A percentile compares a stretch with the other conserved stretches of the same genome.
phyloP scores from a whole-genome alignment of 2,797 vertebrate genomes.

The Sebastes itinus region DNA sequence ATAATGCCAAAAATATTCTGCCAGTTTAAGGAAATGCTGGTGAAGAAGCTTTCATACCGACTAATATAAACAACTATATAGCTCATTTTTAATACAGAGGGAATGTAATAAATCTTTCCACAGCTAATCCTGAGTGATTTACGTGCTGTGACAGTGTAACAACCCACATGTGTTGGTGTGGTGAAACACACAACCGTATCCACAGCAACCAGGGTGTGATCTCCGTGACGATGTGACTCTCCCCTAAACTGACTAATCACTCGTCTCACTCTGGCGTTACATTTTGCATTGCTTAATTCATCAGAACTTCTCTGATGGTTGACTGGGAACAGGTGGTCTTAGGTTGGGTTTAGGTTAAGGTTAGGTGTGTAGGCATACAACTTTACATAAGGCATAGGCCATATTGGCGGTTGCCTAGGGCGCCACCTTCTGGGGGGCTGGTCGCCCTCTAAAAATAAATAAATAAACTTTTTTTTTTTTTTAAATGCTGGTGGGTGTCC shows the following conservation, averaged over 20 bases:
- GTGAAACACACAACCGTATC: not conserved
- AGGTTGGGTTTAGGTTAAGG: too few relatives aligned
- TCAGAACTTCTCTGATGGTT: not conserved
- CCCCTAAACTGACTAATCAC: conserved; percentile 16
- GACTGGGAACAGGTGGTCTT: conserved; percentile 14
- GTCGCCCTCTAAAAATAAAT: too few relatives aligned
- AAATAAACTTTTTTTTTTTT: too few relatives aligned
- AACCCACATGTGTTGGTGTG: not conserved
- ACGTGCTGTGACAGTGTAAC: not conserved
- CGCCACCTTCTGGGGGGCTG: too few relatives aligned
- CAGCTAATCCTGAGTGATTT: not conserved
- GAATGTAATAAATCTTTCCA: not conserved
- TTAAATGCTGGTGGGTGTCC: too few relatives aligned
- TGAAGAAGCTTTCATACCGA: not conserved
- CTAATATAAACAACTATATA: not conserved
- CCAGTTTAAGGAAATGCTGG: not conserved
- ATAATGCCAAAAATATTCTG: too few relatives aligned
- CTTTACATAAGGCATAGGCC: not conserved
- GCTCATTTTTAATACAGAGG: too few relatives aligned
- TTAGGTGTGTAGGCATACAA: not conserved
- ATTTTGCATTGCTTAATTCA: not conserved
- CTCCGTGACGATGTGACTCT: not conserved
- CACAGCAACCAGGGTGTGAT: conserved; percentile 14
- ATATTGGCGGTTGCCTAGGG: too few relatives aligned
- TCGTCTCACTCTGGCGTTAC: not conserved